Evolutionary conservation across 2,113 vertebrate species (phyloP).

Genomic region (Willisornis vidua): DNA sequence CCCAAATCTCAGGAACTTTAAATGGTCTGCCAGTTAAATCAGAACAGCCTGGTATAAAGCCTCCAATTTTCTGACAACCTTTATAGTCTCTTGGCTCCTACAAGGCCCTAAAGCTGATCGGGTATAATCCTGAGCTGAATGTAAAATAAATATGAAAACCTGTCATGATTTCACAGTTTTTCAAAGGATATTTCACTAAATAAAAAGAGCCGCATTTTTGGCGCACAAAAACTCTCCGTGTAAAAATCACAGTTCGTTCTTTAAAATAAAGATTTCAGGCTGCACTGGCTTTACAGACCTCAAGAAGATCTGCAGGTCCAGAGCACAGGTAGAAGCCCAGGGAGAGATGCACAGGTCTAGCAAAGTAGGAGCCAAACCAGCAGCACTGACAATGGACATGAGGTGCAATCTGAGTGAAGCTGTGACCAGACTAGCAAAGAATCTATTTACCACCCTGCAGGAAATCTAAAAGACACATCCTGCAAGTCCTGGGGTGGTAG

Average conservation of each 20-base stretch:
- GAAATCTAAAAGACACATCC: background rate
- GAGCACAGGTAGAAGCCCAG: background rate
- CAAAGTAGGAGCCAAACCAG: background rate
- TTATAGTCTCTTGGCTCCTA: slow-evolving; percentile 67
- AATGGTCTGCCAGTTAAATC: slow-evolving; percentile 44
- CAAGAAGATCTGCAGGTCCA: background rate
- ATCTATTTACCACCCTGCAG: background rate
- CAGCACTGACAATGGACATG: background rate
- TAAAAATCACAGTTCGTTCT: slow-evolving; percentile 45
- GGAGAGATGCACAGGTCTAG: background rate
- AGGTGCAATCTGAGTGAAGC: background rate
- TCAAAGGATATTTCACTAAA: slow-evolving; percentile 64
- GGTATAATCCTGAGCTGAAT: slow-evolving; percentile 62
- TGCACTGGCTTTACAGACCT: background rate
- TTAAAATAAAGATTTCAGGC: slow-evolving; percentile 23
- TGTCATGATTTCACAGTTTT: slow-evolving; percentile 61
- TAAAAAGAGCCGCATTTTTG: slow-evolving; percentile 47
- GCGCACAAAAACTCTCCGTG: background rate
- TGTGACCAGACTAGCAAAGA: background rate
- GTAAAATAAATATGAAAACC: slow-evolving; percentile 67
- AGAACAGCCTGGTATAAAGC: slow-evolving; percentile 19
- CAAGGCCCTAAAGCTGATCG: slow-evolving; percentile 62
- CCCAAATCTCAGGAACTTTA: slow-evolving; percentile 14
- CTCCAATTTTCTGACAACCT: slow-evolving; percentile 69
- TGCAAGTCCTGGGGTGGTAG: background rate